phyloP scores from a whole-genome alignment of 2,113 vertebrate genomes.

The Solea solea region DNA sequence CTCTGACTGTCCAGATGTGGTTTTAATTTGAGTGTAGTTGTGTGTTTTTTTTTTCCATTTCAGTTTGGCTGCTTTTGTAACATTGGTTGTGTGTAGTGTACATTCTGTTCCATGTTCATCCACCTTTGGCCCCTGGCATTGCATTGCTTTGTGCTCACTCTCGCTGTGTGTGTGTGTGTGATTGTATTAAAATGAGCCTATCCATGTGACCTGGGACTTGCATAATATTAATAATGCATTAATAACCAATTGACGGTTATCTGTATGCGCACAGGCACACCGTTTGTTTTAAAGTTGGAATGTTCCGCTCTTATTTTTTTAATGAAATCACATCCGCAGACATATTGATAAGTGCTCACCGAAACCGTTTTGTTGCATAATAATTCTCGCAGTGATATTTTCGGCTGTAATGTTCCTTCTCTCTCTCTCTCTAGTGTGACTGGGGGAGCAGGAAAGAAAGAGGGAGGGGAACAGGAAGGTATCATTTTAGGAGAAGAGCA shows the following conservation, averaged over 20 bases:
- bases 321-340: slow-evolving; percentile 39
- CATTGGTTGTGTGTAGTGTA: slow-evolving; percentile 58
- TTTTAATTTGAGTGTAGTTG: slow-evolving; percentile 53
- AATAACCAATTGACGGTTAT: slow-evolving; percentile 79
- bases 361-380: slow-evolving; percentile 31
- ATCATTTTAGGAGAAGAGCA: slow-evolving; percentile 32
- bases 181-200: slow-evolving; percentile 57
- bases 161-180: slow-evolving; percentile 43
- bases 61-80: slow-evolving; percentile 65
- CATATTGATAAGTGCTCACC: slow-evolving; percentile 31
- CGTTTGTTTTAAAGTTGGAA: slow-evolving; percentile 62
- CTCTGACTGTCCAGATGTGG: slow-evolving; percentile 53
- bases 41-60: slow-evolving; percentile 48
- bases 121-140: slow-evolving; percentile 67
- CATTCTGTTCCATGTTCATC: slow-evolving; percentile 62
- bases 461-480: slow-evolving; percentile 34
- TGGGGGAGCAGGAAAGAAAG: slow-evolving; percentile 28
- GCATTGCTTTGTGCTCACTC: slow-evolving; percentile 57
- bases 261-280: slow-evolving; percentile 57
- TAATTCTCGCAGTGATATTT: slow-evolving; percentile 44
- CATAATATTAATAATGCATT: slow-evolving; percentile 78
- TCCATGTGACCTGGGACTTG: slow-evolving; percentile 65
- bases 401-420: slow-evolving; percentile 36
- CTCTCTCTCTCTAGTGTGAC: slow-evolving; percentile 38
- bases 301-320: slow-evolving; percentile 42